A percentile compares a stretch with the other conserved stretches of the same genome.
Evolutionary conservation across 1,140 invertebrate species (phyloP).

Genomic region (Papilio glaucus): DNA sequence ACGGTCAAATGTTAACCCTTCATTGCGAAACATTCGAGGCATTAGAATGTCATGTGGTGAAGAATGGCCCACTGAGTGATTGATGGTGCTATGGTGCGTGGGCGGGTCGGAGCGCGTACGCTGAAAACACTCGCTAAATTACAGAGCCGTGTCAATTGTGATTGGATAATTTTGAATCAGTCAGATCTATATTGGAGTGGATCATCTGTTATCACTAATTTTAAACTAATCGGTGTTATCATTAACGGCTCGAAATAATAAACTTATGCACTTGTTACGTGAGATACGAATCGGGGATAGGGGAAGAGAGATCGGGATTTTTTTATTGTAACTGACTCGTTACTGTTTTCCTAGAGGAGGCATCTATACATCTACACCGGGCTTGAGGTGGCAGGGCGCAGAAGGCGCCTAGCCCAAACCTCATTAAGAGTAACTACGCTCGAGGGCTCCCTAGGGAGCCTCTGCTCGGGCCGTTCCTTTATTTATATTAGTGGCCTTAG

Average conservation of each 20-base stretch:
- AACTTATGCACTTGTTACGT: not conserved
- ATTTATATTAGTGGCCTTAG: too few relatives aligned
- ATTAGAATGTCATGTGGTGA: slow-evolving; percentile 77
- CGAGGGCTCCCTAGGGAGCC: too few relatives aligned
- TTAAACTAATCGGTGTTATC: slow-evolving; percentile 36
- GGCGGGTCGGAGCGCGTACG: slow-evolving; percentile 58
- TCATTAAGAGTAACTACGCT: too few relatives aligned
- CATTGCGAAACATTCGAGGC: slow-evolving; percentile 64
- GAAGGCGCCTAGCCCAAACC: too few relatives aligned
- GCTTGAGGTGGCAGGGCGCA: too few relatives aligned
- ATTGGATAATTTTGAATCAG: slow-evolving; percentile 64
- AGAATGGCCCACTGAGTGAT: slow-evolving; percentile 70
- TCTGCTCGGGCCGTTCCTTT: too few relatives aligned
- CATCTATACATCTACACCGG: too few relatives aligned
- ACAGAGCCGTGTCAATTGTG: slow-evolving; percentile 63
- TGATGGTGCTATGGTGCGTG: slow-evolving; percentile 65
- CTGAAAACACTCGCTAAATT: slow-evolving; percentile 74
- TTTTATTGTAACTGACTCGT: too few relatives aligned
- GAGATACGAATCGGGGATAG: too few relatives aligned
- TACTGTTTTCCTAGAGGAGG: too few relatives aligned
- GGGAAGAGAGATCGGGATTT: too few relatives aligned
- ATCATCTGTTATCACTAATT: slow-evolving; percentile 53
- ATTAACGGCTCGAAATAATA: slow-evolving; percentile 7
- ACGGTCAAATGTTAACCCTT: slow-evolving; percentile 68
- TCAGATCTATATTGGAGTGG: slow-evolving; percentile 39